phyloP scores from a whole-genome alignment of 2,797 vertebrate species.

The Monodelphis domestica region DNA sequence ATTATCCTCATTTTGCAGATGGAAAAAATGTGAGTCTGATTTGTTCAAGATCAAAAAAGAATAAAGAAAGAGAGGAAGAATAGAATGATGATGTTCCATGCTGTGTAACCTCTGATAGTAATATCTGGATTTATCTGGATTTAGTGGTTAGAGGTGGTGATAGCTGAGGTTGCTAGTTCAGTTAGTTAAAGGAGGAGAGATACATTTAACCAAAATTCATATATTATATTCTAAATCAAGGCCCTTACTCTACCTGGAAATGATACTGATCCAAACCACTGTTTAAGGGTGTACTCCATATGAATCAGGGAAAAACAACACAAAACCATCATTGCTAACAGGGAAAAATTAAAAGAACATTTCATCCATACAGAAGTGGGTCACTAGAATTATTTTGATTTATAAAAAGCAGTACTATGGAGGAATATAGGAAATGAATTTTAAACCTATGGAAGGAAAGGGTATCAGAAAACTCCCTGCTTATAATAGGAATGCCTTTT shows the following conservation, averaged over 20 bases:
- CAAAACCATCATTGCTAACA: neutral
- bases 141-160: neutral
- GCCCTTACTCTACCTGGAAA: neutral
- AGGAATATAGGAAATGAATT: neutral
- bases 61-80: neutral
- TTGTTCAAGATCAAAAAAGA: neutral
- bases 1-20: neutral
- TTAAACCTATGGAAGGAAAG: slow-evolving; percentile 11
- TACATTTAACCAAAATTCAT: neutral
- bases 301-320: neutral
- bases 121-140: neutral
- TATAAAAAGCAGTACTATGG: neutral
- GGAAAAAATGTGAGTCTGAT: neutral
- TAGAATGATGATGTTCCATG: neutral
- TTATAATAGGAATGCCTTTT: slow-evolving; percentile 5
- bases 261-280: neutral
- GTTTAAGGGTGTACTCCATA: neutral
- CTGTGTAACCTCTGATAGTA: neutral
- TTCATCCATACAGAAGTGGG: neutral
- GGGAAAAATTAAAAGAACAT: neutral
- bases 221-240: neutral
- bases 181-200: neutral
- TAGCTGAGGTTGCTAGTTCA: neutral
- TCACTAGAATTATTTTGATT: neutral
- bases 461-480: neutral